Base-by-base conservation (phyloP, 2,797 vertebrate species). In the Pipistrellus pygmaeus region DNA sequence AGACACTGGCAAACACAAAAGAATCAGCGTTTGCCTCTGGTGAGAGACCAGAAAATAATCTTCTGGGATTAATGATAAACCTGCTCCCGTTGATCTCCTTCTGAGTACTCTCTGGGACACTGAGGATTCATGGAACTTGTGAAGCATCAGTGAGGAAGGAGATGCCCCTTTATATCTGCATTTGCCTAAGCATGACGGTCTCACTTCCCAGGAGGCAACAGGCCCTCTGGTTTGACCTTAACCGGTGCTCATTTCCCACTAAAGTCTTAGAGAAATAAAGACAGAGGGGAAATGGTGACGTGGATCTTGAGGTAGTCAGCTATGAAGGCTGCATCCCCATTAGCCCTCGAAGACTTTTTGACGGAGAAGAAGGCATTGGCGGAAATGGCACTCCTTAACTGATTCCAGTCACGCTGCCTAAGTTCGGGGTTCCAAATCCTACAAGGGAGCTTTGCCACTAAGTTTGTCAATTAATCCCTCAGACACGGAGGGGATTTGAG, bases 381-480 rank as follows among this genome's bases (percentile, higher is more conserved):
- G 27, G 51, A 62, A 91, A 73, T 32, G 35, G 3, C 20, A 25
- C 14, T 84, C 48, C 7, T 32, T 91, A 94, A 95, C 35, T 62
- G 55, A 95, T 83, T 84, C 53, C 44, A 32, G 46, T 81, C 69
- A 25, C 55, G 91, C 66, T 90, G 80, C 66, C 87, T 75, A 91
- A 95, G 30, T 88, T 23, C 86, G 55, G 66, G 78, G 60, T 90
- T 94, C 94, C 73, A 93, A 86, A 93, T 76, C 82, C 87, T 89
- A 84, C 85, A 77, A 94, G 27, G 35, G 90, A 96, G 73, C 90
- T 96, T 94, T 93, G 90, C 81, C 51, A 83, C 80, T 35, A 68
- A 85, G 60, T 90, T 95, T 96, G 53, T 92, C 93, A 92, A 95
- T 96, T 97, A 96, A 95, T 96, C 96, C 96, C 78, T 94, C 18